Base-by-base conservation (phyloP, 2,797 vertebrate genomes). In the Otus scops region DNA sequence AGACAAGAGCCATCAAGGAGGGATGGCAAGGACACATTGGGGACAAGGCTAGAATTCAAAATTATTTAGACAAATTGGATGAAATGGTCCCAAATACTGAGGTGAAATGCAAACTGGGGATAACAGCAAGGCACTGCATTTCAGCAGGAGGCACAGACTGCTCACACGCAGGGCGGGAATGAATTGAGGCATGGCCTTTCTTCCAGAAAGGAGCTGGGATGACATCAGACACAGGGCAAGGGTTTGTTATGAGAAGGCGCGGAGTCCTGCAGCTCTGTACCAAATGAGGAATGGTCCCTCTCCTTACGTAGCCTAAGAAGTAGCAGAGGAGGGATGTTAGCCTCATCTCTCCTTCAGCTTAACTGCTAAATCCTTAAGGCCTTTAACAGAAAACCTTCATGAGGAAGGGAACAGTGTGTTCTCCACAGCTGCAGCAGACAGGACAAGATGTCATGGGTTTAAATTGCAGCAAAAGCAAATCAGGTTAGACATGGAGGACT, bases 21-120 rank as follows among this genome's bases (percentile, higher is more conserved):
- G 36, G 67, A 89, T 56, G 74, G 77, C 92, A 96, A 97, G 91
- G 93, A 95, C 92, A 38, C 45, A 70, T 48, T 12, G n/a, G 59
- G 85, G 74, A 96, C 92, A 91, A 91, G 86, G 74, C 41, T 83
- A 76, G 88, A 96, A 95, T 93, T 78, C 84, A 77, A 82, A 93
- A 89, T 67, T 0, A 85, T 89, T 85, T 76, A 79, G 74, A 89
- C 36, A 87, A 92, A 67, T 60, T 38, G 32, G 80, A 87, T 78
- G 47, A 96, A 96, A 94, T 3, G 2, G 81, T 47, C 64, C 47
- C 43, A 65, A 59, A 53, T 20, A 43, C 36, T 20, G 70, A 95
- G 88, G 60, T 82, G 84, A 93, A 95, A 95, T 23, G 21, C 23
- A 48, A 89, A 70, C 4, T 10, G 43, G 45, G 39, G 83, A 87